These are phyloP conservation scores for Heteromormyrus szaboi DNA, from an alignment of 2,797 vertebrate species.

Conservation along the genomic window DNA sequence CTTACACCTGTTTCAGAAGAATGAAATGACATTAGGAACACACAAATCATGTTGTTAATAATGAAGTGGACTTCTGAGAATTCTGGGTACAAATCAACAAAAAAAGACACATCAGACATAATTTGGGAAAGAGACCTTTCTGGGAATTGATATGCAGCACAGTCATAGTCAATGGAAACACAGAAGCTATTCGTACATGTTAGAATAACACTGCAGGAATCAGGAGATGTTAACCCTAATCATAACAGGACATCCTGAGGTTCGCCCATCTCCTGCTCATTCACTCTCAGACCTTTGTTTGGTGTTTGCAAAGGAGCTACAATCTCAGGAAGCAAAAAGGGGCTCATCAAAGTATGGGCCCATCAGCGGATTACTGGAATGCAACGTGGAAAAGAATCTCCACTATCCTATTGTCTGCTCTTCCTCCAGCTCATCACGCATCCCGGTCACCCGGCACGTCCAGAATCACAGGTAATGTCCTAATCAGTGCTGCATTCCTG, in stretches of 20 bases:
- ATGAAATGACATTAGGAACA: conserved; percentile 51
- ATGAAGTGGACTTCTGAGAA: not conserved
- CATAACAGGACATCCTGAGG: conserved; percentile 99
- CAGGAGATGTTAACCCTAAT: conserved; percentile 95
- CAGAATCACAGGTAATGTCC: conserved; percentile 60
- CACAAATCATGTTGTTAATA: not conserved
- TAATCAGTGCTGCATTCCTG: conserved; percentile 64
- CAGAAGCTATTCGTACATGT: conserved; percentile 63
- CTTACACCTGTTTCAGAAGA: conserved; percentile 56
- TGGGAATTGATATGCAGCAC: conserved; percentile 50
- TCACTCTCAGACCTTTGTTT: conserved; percentile 71
- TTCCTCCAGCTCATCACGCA: conserved; percentile 88
- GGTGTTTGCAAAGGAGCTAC: conserved; percentile 86
- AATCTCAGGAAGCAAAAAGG: conserved; percentile 98
- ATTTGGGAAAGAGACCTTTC: not conserved
- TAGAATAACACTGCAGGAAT: conserved; percentile 92
- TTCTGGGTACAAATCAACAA: not conserved
- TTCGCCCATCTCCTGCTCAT: conserved; percentile 71
- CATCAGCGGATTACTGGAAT: conserved; percentile 80
- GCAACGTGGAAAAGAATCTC: conserved; percentile 93
- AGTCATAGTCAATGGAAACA: conserved; percentile 59
- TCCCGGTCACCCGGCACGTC: conserved; percentile 44
- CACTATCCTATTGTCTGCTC: conserved; percentile 95
- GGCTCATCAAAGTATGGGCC: conserved; percentile 94
- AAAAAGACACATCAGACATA: not conserved